A percentile compares a stretch with the other conserved stretches of the same genome.
Conservation (phyloP, 2,113 vertebrate genomes). For the Brachyhypopomus occidentalis region DNA sequence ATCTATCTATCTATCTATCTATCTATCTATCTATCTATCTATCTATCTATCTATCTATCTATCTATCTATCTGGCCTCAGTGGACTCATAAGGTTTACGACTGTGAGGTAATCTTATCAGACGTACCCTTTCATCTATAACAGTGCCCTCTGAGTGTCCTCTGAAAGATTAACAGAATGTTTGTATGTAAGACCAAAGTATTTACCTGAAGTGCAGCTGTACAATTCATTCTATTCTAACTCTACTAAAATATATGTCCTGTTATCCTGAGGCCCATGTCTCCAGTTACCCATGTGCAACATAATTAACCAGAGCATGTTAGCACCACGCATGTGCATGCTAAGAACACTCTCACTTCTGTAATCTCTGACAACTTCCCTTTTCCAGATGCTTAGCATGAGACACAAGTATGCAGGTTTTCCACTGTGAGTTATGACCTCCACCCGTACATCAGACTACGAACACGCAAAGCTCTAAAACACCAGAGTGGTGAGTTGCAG, state of each 20-base stretch:
- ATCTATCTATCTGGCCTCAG: neutral
- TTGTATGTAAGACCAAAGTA: neutral
- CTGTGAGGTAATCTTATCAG: neutral
- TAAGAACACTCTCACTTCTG: slow-evolving; percentile 24
- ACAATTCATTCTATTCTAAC: neutral
- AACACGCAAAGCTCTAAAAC: no score
- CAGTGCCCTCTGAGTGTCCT: slow-evolving; percentile 4
- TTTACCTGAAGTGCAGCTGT: neutral
- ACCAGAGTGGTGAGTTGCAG: no score
- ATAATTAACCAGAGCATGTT: slow-evolving; percentile 1
- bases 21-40: neutral
- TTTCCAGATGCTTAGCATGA: slow-evolving; percentile 6
- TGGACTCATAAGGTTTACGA: neutral
- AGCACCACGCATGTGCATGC: neutral
- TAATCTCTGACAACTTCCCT: slow-evolving; percentile 14
- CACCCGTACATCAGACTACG: no score
- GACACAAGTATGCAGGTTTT: neutral
- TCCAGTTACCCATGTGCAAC: slow-evolving; percentile 17
- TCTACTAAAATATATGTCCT: neutral
- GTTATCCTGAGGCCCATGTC: slow-evolving; percentile 4
- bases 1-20: neutral
- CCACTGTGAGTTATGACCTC: neutral
- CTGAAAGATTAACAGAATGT: neutral
- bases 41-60: neutral
- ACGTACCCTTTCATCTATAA: slow-evolving; percentile 13